phyloP scores from a whole-genome alignment of 2,888 invertebrate genomes.

The Cabera pusaria region DNA sequence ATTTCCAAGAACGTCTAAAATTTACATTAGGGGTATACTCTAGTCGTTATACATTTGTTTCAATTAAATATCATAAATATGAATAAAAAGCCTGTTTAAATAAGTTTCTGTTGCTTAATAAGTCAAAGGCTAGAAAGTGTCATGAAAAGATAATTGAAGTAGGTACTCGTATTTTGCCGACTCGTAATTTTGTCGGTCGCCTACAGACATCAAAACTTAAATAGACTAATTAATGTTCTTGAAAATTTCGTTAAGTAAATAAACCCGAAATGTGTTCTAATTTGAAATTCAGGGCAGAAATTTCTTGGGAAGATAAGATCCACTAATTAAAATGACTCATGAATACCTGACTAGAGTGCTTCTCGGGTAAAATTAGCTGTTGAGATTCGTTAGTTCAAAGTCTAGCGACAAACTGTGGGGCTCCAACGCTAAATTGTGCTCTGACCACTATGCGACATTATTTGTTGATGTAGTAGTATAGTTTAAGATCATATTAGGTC shows the following conservation, averaged over 20 bases:
- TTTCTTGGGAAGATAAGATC: slow-evolving; percentile 30
- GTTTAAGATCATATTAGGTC: no score
- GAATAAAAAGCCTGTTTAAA: slow-evolving; percentile 4
- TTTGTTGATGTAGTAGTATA: no score
- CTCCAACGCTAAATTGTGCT: no score
- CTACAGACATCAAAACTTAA: slow-evolving; percentile 38
- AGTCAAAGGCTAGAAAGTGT: slow-evolving; percentile 34
- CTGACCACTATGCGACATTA: no score
- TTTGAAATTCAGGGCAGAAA: slow-evolving; percentile 32
- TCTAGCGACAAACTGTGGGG: no score
- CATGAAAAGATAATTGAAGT: slow-evolving; percentile 39
- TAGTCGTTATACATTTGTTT: slow-evolving; percentile 22
- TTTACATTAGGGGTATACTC: slow-evolving; percentile 37
- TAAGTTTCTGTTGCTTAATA: slow-evolving; percentile 29
- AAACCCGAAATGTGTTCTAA: slow-evolving; percentile 26
- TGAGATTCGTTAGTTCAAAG: slow-evolving; percentile 12
- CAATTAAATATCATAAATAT: slow-evolving; percentile 12
- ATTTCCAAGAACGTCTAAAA: slow-evolving; percentile 53
- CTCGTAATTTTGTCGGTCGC: slow-evolving; percentile 33
- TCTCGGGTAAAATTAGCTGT: slow-evolving; percentile 5
- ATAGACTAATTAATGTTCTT: slow-evolving; percentile 39
- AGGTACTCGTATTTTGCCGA: slow-evolving; percentile 36
- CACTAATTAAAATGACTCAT: slow-evolving; percentile 26
- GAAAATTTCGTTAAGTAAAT: slow-evolving; percentile 33
- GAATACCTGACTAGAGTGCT: slow-evolving; percentile 19